Conservation (phyloP, 2,797 vertebrate genomes). For the Carcharodon carcharias region DNA sequence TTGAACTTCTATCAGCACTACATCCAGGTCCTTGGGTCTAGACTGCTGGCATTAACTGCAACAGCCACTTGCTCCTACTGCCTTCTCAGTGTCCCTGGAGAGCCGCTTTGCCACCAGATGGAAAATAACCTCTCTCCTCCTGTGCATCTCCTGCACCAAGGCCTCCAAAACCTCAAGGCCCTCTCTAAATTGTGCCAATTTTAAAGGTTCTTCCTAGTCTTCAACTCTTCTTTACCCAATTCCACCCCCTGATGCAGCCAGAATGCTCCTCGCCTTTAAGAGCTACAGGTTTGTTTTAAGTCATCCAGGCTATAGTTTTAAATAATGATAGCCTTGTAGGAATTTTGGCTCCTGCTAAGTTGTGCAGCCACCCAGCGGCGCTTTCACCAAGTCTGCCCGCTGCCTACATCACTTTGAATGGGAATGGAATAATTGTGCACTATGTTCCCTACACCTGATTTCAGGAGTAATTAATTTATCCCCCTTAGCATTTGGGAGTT, state of each 20-base stretch:
- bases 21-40: not conserved
- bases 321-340: not conserved
- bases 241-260: not conserved
- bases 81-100: not conserved
- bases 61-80: not conserved
- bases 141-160: not conserved
- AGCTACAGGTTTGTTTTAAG: not conserved
- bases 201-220: not conserved
- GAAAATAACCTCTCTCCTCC: not conserved
- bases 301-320: not conserved
- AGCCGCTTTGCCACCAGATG: not conserved
- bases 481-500: not conserved
- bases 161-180: not conserved
- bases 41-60: not conserved
- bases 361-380: not conserved
- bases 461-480: not conserved
- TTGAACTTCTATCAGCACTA: not conserved
- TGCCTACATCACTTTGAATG: not conserved
- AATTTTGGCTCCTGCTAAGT: not conserved
- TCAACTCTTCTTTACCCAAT: not conserved
- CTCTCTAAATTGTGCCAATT: not conserved
- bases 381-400: not conserved
- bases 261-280: not conserved
- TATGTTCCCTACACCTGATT: no score
- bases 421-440: not conserved